These are phyloP conservation scores for Cabera pusaria DNA, from an alignment of 2,888 invertebrate species.

Conservation along the genomic window DNA sequence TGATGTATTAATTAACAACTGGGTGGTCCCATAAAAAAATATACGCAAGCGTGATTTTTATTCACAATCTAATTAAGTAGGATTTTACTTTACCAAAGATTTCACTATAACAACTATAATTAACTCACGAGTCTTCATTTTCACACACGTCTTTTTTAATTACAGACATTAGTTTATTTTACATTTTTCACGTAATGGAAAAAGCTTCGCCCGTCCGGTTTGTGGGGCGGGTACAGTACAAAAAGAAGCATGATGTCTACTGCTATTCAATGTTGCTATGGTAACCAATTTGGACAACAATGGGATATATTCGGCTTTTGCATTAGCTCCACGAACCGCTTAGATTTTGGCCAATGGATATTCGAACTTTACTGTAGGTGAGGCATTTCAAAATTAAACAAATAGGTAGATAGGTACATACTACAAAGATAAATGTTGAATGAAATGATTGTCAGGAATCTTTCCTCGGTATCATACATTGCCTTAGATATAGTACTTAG, in stretches of 20 bases:
- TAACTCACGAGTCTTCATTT: slow-evolving; percentile 38
- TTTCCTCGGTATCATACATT: too few relatives aligned
- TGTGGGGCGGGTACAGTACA: slow-evolving; percentile 29
- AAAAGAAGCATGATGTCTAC: slow-evolving; percentile 34
- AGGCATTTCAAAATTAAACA: too few relatives aligned
- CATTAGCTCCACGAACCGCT: slow-evolving; percentile 14
- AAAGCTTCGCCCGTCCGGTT: slow-evolving; percentile 20
- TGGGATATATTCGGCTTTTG: slow-evolving; percentile 21
- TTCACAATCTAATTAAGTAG: slow-evolving; percentile 12
- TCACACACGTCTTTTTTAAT: slow-evolving; percentile 32
- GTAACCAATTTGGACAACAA: slow-evolving; percentile 66
- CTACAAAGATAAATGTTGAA: too few relatives aligned
- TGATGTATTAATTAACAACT: slow-evolving; percentile 16
- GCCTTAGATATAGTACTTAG: too few relatives aligned
- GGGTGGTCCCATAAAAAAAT: slow-evolving; percentile 11
- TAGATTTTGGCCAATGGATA: too few relatives aligned
- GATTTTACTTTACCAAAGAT: slow-evolving; percentile 21
- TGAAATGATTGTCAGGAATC: too few relatives aligned
- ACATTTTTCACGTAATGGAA: slow-evolving; percentile 8
- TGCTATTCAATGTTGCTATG: slow-evolving; percentile 76
- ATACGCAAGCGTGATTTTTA: slow-evolving; percentile 15
- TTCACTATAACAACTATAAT: slow-evolving; percentile 31
- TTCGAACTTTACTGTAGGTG: too few relatives aligned
- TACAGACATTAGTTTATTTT: slow-evolving; percentile 25
- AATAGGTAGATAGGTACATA: too few relatives aligned